phyloP scores from a whole-genome alignment of 2,888 invertebrate genomes.

The Clitarchus hookeri region DNA sequence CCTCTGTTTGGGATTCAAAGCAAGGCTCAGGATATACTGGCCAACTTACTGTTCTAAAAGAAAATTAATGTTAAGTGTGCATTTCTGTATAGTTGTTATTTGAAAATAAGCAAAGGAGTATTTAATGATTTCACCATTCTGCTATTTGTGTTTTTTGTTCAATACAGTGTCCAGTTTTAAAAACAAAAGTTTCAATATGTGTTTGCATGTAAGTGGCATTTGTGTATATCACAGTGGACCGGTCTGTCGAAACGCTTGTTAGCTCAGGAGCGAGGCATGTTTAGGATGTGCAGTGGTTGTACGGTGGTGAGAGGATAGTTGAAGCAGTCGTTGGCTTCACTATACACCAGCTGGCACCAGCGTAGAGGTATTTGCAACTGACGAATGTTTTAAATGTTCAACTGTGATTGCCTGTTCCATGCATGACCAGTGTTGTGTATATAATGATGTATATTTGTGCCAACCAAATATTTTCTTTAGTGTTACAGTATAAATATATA shows the following conservation, averaged over 20 bases:
- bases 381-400: background rate
- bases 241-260: background rate
- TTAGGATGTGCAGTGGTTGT: background rate
- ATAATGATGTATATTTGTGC: background rate
- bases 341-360: background rate
- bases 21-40: no score
- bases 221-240: background rate
- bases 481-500: background rate
- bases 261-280: background rate
- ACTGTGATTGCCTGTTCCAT: constrained; percentile 2
- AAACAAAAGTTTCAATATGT: background rate
- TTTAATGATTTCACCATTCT: background rate
- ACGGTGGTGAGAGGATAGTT: background rate
- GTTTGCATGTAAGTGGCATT: background rate
- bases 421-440: constrained; percentile 8
- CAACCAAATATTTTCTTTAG: constrained; percentile 2
- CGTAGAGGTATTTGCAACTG: background rate
- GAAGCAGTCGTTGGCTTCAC: background rate
- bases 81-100: background rate
- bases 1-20: no score
- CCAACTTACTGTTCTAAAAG: background rate
- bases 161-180: background rate
- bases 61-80: background rate
- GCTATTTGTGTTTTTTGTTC: background rate
- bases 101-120: background rate